These are phyloP conservation scores for Saturnia japonica DNA, from an alignment of 2,888 invertebrate species.

Conservation along the genomic window DNA sequence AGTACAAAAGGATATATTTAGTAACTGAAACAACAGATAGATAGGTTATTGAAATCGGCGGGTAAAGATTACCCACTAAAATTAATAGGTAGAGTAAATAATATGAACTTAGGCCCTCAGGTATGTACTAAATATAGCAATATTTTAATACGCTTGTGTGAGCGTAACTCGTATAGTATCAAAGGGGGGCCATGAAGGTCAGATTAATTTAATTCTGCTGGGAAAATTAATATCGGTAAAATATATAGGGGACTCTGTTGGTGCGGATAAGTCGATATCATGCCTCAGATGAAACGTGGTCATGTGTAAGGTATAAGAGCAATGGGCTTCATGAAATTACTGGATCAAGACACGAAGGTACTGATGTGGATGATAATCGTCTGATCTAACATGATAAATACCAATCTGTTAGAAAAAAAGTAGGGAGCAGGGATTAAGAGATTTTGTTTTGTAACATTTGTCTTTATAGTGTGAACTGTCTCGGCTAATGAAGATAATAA, in stretches of 20 bases:
- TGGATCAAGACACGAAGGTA: too few species aligned
- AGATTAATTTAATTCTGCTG: slow-evolving; percentile 5
- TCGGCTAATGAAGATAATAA: too few species aligned
- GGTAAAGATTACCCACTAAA: not conserved
- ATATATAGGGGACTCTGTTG: not conserved
- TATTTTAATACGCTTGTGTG: not conserved
- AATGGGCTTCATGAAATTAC: not conserved
- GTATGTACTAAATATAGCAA: not conserved
- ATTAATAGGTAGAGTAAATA: not conserved
- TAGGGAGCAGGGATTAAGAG: too few species aligned
- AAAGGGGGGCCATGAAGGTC: slow-evolving; percentile 6
- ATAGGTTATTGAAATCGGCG: too few species aligned
- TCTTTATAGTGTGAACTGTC: too few species aligned
- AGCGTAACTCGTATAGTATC: not conserved
- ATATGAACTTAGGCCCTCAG: not conserved
- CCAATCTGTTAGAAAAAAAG: not conserved
- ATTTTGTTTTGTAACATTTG: too few species aligned
- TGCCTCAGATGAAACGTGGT: not conserved
- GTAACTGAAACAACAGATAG: too few species aligned
- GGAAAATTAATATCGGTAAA: not conserved
- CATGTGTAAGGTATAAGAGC: not conserved
- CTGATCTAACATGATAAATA: not conserved
- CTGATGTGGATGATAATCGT: not conserved
- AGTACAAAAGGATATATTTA: too few species aligned
- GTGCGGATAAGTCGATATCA: not conserved